A percentile compares a stretch with the other conserved stretches of the same genome.
These are phyloP conservation scores for Mesocentrotus franciscanus DNA, from an alignment of 53 echinoderm and acorn worm species.

Conservation along the genomic window DNA sequence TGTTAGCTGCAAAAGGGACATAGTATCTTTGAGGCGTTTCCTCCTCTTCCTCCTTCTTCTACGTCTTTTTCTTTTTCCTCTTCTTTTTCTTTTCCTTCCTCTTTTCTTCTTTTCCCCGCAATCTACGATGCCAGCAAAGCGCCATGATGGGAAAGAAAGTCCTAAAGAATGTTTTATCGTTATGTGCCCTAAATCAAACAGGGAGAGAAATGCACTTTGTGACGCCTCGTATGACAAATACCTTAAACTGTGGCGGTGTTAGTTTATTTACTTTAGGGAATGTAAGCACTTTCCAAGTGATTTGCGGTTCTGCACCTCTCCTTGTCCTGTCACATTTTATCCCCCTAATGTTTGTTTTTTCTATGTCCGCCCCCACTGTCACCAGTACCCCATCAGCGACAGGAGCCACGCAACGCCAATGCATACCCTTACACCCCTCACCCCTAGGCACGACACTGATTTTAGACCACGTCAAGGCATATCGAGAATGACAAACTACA, in stretches of 20 bases:
- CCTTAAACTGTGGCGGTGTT: not conserved
- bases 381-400: too few species aligned
- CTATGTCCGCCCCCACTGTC: not conserved
- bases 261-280: not conserved
- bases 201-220: not conserved
- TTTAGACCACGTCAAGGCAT: not conserved
- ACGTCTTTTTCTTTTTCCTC: too few species aligned
- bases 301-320: not conserved
- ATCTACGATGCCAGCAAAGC: too few species aligned
- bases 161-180: not conserved
- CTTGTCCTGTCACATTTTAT: too few species aligned
- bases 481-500: constrained; percentile 27
- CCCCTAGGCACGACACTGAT: not conserved
- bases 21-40: too few species aligned
- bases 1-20: too few species aligned
- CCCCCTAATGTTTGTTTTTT: not conserved
- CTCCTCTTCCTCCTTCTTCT: too few species aligned
- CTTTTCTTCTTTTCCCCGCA: too few species aligned
- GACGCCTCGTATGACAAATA: not conserved
- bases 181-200: not conserved
- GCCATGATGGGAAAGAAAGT: too few species aligned
- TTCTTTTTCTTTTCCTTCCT: too few species aligned
- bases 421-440: not conserved
- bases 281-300: not conserved
- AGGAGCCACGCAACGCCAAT: too few species aligned